These are phyloP conservation scores for Anoplius nigerrimus DNA, from an alignment of 2,888 invertebrate genomes.

Conservation along the genomic window DNA sequence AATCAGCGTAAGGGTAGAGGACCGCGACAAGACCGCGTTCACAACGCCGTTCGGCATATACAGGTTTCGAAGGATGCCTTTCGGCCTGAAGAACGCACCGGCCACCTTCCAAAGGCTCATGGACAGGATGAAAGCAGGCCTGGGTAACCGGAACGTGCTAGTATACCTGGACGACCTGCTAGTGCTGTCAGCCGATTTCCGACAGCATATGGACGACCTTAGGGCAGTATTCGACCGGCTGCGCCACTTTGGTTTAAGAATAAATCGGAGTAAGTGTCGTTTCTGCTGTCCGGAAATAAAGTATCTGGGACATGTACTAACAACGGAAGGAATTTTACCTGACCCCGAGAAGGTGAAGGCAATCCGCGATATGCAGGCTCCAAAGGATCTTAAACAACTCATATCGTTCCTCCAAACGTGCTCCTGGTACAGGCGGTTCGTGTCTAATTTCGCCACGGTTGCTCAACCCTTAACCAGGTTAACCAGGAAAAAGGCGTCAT, in stretches of 20 bases:
- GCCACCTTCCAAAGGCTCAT: too few relatives aligned
- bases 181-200: slow-evolving; percentile 1
- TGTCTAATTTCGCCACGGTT: slow-evolving; percentile 3
- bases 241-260: neutral
- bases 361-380: slow-evolving; percentile 7
- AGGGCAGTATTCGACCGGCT: slow-evolving; percentile 7
- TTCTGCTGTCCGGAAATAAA: slow-evolving; percentile 23
- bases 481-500: neutral
- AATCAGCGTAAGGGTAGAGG: neutral
- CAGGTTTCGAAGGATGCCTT: too few relatives aligned
- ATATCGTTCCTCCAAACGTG: slow-evolving; percentile 19
- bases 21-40: neutral
- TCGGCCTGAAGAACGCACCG: too few relatives aligned
- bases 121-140: too few relatives aligned
- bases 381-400: slow-evolving; percentile 17
- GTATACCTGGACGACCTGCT: slow-evolving; percentile 2
- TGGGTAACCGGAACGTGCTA: neutral
- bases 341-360: slow-evolving; percentile 23
- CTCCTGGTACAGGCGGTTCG: slow-evolving; percentile 25
- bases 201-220: slow-evolving; percentile 9
- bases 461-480: slow-evolving; percentile 2
- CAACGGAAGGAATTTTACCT: neutral
- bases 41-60: too few relatives aligned
- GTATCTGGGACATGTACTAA: slow-evolving; percentile 25
- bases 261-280: too few relatives aligned